Evolutionary conservation across 37 sponge, comb jelly and placozoan genomes (phyloP).

Genomic region (Beroe forskalii): DNA sequence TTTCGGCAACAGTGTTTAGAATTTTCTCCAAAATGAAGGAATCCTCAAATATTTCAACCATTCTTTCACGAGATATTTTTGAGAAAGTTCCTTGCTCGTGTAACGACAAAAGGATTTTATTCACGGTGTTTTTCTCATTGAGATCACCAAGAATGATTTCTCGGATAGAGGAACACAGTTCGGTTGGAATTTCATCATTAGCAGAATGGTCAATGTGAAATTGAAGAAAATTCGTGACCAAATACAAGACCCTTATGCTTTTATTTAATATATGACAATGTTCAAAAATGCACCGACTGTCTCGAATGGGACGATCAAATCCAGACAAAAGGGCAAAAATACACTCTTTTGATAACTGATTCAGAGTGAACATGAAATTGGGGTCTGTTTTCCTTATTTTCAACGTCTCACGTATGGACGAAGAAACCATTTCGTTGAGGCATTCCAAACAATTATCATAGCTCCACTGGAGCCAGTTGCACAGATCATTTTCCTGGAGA

Average conservation of each 20-base stretch:
- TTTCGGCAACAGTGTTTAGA: neutral
- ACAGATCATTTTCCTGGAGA: neutral
- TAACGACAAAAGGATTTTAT: neutral
- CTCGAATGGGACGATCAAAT: neutral
- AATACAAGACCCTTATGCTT: neutral
- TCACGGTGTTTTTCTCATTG: neutral
- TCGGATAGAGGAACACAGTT: neutral
- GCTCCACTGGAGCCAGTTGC: neutral
- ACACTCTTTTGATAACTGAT: neutral
- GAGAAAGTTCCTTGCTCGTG: neutral
- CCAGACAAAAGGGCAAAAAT: neutral
- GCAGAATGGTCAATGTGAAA: neutral
- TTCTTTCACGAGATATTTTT: neutral
- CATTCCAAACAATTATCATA: neutral
- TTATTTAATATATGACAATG: neutral
- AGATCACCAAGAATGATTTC: neutral
- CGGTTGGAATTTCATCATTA: neutral
- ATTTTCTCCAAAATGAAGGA: neutral
- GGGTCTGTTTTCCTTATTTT: neutral
- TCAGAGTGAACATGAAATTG: neutral
- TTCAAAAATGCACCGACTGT: neutral
- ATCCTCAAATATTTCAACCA: neutral
- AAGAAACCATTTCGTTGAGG: neutral
- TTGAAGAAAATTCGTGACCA: neutral
- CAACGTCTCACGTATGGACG: neutral